phyloP scores from a whole-genome alignment of 2,797 vertebrate species.

The Erpetoichthys calabaricus region DNA sequence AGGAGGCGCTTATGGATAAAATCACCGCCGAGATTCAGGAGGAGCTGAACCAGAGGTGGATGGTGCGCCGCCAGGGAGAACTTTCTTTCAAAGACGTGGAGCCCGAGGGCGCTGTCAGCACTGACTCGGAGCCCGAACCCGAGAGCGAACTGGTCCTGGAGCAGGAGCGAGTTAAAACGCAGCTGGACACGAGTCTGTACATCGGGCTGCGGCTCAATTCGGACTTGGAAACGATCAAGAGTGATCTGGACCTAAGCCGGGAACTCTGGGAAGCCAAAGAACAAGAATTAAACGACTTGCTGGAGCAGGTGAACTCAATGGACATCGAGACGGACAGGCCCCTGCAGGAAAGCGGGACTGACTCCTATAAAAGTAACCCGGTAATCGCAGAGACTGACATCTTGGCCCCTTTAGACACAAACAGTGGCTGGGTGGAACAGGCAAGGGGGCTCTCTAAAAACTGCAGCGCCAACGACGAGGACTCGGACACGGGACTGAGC shows the following conservation, averaged over 20 bases:
- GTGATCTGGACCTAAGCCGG: constrained; percentile 66
- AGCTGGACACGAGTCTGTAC: constrained; percentile 85
- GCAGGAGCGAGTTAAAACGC: constrained; percentile 70
- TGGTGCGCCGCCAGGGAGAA: constrained; percentile 67
- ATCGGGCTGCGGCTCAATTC: constrained; percentile 79
- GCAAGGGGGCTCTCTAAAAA: constrained; percentile 56
- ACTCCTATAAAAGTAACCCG: constrained; percentile 12
- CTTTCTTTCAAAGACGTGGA: constrained; percentile 37
- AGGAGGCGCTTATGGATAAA: constrained; percentile 72
- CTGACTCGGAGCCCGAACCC: constrained; percentile 16
- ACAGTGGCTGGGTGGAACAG: constrained; percentile 57
- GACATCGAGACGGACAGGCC: constrained; percentile 33
- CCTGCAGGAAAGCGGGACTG: constrained; percentile 1
- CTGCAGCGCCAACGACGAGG: constrained; percentile 71
- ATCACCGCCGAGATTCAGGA: constrained; percentile 78
- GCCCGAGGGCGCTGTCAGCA: constrained; percentile 18
- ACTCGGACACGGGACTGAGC: constrained; percentile 91
- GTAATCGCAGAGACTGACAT: constrained; percentile 17
- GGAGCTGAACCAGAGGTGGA: constrained; percentile 86
- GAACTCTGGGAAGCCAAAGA: constrained; percentile 66
- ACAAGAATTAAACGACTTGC: constrained; percentile 60
- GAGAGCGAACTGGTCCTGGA: constrained; percentile 58
- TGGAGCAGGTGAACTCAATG: constrained; percentile 57
- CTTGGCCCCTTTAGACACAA: constrained; percentile 26
- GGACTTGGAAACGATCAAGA: constrained; percentile 65